phyloP scores from a whole-genome alignment of 2,113 vertebrate genomes.

The Myiopsitta monachus region DNA sequence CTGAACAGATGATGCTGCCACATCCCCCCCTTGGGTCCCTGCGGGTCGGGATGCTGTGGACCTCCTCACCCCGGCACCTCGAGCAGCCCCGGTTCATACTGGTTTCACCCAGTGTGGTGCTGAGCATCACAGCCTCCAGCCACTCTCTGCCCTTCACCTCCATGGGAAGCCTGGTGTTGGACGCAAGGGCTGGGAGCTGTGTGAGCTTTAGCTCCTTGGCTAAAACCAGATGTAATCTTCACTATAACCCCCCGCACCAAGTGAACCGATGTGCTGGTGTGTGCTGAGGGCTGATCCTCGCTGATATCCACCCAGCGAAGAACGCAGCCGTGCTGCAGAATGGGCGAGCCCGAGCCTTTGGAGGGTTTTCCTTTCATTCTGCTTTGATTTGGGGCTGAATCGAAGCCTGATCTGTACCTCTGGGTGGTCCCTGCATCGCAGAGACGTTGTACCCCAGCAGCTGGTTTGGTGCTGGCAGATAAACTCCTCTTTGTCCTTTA shows the following conservation, averaged over 20 bases:
- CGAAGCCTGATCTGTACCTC: not conserved
- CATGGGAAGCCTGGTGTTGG: rapidly evolving
- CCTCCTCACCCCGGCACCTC: rapidly evolving
- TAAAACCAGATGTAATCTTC: not conserved
- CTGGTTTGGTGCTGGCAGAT: constrained; percentile 52
- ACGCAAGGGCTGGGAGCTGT: not conserved
- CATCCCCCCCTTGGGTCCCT: not conserved
- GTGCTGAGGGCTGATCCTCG: not conserved
- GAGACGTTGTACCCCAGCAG: not conserved
- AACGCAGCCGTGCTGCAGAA: not conserved
- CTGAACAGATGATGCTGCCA: rapidly evolving
- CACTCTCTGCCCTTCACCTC: not conserved
- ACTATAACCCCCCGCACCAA: not conserved
- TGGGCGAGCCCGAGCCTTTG: not conserved
- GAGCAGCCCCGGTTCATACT: not conserved
- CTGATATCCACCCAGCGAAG: not conserved
- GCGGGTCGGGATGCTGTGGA: rapidly evolving
- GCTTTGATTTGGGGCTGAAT: not conserved
- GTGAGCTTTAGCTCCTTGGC: not conserved
- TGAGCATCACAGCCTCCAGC: not conserved
- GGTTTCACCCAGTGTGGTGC: not conserved
- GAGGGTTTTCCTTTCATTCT: not conserved
- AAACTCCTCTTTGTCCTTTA: constrained; percentile 53
- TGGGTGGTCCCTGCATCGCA: not conserved
- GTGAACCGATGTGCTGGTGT: not conserved